Evolutionary conservation across 1,140 invertebrate species (phyloP).

Genomic region (Apis cerana): DNA sequence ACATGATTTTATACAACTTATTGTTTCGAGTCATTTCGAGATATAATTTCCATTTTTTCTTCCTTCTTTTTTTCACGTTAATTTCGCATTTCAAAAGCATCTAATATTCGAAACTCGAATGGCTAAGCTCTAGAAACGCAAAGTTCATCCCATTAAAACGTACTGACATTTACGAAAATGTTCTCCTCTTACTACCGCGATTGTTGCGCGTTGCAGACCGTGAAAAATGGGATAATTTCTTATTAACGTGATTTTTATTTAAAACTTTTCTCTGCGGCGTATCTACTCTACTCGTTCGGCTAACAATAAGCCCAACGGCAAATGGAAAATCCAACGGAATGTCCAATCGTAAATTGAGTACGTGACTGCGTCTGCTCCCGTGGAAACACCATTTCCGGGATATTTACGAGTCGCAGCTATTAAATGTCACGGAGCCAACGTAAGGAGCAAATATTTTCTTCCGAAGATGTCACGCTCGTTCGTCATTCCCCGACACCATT

Average conservation of each 20-base stretch:
- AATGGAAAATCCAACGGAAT: constrained; percentile 50
- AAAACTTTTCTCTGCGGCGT: background rate
- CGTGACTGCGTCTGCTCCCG: constrained; percentile 43
- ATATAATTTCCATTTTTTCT: background rate
- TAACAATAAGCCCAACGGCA: constrained; percentile 26
- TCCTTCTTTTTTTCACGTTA: background rate
- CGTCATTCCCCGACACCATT: background rate
- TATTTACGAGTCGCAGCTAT: constrained; percentile 48
- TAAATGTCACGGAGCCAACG: constrained; percentile 20
- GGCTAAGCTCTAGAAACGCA: too few relatives aligned
- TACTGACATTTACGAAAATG: background rate
- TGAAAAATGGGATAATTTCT: constrained; percentile 45
- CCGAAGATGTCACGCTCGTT: background rate
- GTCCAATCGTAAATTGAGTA: constrained; percentile 50
- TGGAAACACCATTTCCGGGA: constrained; percentile 32
- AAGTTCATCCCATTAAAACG: background rate
- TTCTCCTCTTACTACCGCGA: background rate
- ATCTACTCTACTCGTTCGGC: constrained; percentile 8
- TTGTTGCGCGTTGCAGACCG: background rate
- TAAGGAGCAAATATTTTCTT: constrained; percentile 28
- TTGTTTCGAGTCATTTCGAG: background rate
- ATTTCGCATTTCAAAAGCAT: background rate
- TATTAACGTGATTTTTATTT: constrained; percentile 33
- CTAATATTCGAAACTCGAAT: too few relatives aligned
- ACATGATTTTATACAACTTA: background rate